These are phyloP conservation scores for Chaetodon auriga DNA, from an alignment of 2,113 vertebrate genomes.

Conservation along the genomic window DNA sequence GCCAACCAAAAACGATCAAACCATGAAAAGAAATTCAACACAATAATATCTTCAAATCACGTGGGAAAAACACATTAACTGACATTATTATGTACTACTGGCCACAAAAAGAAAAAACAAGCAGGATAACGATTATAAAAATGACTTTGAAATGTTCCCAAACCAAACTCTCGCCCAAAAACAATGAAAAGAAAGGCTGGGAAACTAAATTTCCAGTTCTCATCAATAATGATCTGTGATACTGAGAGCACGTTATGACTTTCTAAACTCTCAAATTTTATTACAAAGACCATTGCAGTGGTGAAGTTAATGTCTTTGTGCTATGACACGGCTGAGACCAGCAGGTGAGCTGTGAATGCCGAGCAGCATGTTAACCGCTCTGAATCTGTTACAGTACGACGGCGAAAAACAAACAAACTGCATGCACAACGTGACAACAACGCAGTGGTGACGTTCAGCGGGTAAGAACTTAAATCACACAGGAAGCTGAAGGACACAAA, in stretches of 20 bases:
- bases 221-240: background rate
- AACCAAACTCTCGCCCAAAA: slow-evolving; percentile 14
- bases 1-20: slow-evolving; percentile 41
- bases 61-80: background rate
- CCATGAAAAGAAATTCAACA: background rate
- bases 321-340: background rate
- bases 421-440: background rate
- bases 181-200: background rate
- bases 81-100: slow-evolving; percentile 6
- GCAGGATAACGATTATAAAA: background rate
- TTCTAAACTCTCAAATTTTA: background rate
- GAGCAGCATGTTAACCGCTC: background rate
- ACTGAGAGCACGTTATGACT: background rate
- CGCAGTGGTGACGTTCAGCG: background rate
- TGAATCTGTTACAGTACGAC: slow-evolving; percentile 8
- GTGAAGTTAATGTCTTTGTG: background rate
- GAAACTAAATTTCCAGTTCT: slow-evolving; percentile 4
- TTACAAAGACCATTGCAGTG: background rate
- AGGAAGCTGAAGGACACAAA: slow-evolving; percentile 51
- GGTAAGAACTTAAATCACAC: background rate
- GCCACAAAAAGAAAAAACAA: background rate
- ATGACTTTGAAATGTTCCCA: slow-evolving; percentile 28
- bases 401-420: background rate
- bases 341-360: background rate
- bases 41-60: slow-evolving; percentile 17